phyloP scores from a whole-genome alignment of 1,140 invertebrate genomes.

The Aphidius ervi region DNA sequence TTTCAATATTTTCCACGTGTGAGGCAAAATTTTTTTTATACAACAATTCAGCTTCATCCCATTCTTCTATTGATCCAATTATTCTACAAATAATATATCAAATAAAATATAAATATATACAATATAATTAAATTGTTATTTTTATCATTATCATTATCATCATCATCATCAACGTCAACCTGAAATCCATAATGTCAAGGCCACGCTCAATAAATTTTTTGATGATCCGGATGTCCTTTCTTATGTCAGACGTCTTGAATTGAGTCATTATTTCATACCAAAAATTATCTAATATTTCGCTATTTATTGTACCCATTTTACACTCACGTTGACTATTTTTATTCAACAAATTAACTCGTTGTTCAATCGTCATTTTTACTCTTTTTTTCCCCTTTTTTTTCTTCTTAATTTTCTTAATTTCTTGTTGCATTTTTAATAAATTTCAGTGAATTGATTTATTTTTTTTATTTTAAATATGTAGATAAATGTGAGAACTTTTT shows the following conservation, averaged over 20 bases:
- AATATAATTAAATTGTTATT: background rate
- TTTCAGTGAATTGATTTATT: too few relatives aligned
- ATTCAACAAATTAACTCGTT: constrained; percentile 21
- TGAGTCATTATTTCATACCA: constrained; percentile 37
- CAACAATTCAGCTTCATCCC: constrained; percentile 35
- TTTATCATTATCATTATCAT: background rate
- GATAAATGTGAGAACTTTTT: too few relatives aligned
- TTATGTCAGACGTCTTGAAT: constrained; percentile 34
- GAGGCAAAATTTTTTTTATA: constrained; percentile 28
- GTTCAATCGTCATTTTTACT: background rate
- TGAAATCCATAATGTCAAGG: constrained; percentile 42
- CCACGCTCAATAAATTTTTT: constrained; percentile 42
- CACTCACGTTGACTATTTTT: constrained; percentile 34
- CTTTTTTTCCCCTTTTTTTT: constrained; percentile 19
- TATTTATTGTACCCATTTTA: constrained; percentile 28
- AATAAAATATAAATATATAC: background rate
- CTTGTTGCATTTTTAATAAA: too few relatives aligned
- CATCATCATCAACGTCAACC: constrained; percentile 23
- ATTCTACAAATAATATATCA: background rate
- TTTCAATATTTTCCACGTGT: constrained; percentile 36
- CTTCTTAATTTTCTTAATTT: constrained; percentile 11
- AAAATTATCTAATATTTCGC: constrained; percentile 20
- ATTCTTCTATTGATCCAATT: constrained; percentile 36
- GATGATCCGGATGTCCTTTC: constrained; percentile 31
- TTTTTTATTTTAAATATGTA: too few relatives aligned